Percentiles rank a stretch among this genome's conserved stretches.
These are phyloP conservation scores for Polyploca ridens DNA, from an alignment of 2,888 invertebrate genomes.

Conservation along the genomic window DNA sequence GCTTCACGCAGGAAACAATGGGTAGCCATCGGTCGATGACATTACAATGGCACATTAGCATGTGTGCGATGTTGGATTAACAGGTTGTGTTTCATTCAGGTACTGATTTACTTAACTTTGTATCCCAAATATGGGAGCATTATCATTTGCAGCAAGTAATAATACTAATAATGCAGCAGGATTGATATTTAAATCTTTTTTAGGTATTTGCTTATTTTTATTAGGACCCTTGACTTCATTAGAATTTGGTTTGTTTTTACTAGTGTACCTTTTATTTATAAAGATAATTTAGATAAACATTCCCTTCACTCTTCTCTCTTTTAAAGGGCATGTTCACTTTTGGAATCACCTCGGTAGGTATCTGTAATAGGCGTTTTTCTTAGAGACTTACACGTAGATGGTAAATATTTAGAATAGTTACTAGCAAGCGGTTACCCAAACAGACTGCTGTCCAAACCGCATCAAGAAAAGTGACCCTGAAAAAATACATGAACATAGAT, in stretches of 20 bases:
- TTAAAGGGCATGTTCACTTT: too few species aligned
- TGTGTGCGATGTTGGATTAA: constrained; percentile 38
- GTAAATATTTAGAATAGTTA: too few species aligned
- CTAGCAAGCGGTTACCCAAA: too few species aligned
- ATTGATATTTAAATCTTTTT: not conserved
- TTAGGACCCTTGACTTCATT: not conserved
- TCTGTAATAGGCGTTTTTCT: too few species aligned
- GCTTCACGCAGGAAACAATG: constrained; percentile 45
- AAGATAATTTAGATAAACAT: too few species aligned
- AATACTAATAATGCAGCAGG: not conserved
- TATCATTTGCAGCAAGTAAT: not conserved
- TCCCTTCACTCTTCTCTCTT: too few species aligned
- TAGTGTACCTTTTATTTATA: too few species aligned
- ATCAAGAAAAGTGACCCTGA: too few species aligned
- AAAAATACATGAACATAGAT: too few species aligned
- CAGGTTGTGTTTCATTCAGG: constrained; percentile 27
- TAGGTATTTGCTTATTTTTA: not conserved
- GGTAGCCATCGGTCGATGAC: constrained; percentile 59
- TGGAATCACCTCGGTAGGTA: too few species aligned
- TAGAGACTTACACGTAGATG: too few species aligned
- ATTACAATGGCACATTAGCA: constrained; percentile 51
- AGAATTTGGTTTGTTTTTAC: not conserved
- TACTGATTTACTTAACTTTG: constrained; percentile 20
- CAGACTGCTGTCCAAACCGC: too few species aligned
- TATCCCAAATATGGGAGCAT: constrained; percentile 16